Evolutionary conservation across 1,140 invertebrate species (phyloP).

Genomic region (Leptopilina clavipes): DNA sequence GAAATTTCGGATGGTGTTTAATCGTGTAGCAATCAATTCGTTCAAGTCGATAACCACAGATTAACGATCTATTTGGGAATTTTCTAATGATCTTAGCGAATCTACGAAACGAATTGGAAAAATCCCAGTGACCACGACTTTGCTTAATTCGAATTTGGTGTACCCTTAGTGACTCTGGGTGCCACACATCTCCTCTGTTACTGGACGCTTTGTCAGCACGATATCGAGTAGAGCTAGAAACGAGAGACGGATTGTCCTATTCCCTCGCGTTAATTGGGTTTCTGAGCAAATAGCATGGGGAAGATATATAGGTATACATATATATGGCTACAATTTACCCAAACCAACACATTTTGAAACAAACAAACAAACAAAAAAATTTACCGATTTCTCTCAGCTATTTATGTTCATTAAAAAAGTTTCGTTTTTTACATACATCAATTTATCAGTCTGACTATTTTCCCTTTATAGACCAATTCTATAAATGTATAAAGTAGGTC

Average conservation of each 20-base stretch:
- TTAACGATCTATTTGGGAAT: slow-evolving; percentile 11
- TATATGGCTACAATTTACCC: background rate
- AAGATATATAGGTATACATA: slow-evolving; percentile 34
- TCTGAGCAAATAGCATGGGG: slow-evolving; percentile 44
- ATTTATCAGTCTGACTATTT: slow-evolving; percentile 8
- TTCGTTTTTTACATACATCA: slow-evolving; percentile 7
- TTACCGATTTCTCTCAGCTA: background rate
- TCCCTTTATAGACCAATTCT: background rate
- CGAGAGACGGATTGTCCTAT: slow-evolving; percentile 48
- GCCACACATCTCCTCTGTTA: slow-evolving; percentile 29
- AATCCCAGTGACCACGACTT: slow-evolving; percentile 21
- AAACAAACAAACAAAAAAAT: slow-evolving; percentile 8
- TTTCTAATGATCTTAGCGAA: slow-evolving; percentile 33
- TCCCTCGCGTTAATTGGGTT: slow-evolving; percentile 50
- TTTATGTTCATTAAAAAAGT: background rate
- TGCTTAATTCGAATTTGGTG: slow-evolving; percentile 21
- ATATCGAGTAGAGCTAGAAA: slow-evolving; percentile 44
- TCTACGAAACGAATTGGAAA: slow-evolving; percentile 30
- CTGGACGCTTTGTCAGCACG: slow-evolving; percentile 48
- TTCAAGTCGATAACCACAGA: slow-evolving; percentile 12
- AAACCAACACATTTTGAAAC: background rate
- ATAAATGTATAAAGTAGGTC: background rate
- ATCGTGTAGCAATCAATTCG: background rate
- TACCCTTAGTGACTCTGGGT: slow-evolving; percentile 21
- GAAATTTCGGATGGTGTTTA: slow-evolving; percentile 4